Conservation (phyloP, 2,113 vertebrate species). For the Boleophthalmus pectinirostris region DNA sequence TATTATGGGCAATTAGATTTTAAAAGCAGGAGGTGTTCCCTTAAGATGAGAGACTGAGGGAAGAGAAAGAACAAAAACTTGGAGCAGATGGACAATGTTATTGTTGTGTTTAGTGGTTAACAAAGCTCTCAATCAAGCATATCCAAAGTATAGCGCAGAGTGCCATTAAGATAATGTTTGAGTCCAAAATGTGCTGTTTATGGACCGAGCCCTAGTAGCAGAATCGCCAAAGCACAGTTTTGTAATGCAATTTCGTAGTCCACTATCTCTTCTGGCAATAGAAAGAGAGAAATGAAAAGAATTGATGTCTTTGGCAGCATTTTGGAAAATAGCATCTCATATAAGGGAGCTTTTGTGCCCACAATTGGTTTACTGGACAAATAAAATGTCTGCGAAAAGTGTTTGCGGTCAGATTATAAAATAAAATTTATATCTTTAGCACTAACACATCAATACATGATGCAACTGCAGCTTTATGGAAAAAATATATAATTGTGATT, state of each 20-base stretch:
- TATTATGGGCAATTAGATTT: conserved; percentile 35
- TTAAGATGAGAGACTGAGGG: conserved; percentile 3
- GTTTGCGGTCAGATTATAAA: neutral
- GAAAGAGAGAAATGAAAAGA: neutral
- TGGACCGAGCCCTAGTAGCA: neutral
- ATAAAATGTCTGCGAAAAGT: neutral
- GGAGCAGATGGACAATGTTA: conserved; percentile 42
- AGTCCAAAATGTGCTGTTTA: conserved; percentile 1
- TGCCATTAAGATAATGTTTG: neutral
- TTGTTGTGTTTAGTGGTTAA: conserved; percentile 14
- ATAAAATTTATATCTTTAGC: neutral
- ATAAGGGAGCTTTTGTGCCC: neutral
- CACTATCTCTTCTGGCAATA: neutral
- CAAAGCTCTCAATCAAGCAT: conserved; percentile 26
- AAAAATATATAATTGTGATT: no score
- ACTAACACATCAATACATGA: neutral
- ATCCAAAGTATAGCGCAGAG: neutral
- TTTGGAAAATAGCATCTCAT: neutral
- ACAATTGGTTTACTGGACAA: neutral
- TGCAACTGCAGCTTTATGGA: neutral
- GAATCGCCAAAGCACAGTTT: conserved; percentile 1
- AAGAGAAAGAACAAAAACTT: conserved; percentile 1
- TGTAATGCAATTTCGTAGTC: neutral
- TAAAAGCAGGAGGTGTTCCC: conserved; percentile 26
- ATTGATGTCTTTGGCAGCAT: neutral